These are phyloP conservation scores for Lepidocyrtinus sp. DNA, from an alignment of 2,888 invertebrate genomes.

Conservation along the genomic window DNA sequence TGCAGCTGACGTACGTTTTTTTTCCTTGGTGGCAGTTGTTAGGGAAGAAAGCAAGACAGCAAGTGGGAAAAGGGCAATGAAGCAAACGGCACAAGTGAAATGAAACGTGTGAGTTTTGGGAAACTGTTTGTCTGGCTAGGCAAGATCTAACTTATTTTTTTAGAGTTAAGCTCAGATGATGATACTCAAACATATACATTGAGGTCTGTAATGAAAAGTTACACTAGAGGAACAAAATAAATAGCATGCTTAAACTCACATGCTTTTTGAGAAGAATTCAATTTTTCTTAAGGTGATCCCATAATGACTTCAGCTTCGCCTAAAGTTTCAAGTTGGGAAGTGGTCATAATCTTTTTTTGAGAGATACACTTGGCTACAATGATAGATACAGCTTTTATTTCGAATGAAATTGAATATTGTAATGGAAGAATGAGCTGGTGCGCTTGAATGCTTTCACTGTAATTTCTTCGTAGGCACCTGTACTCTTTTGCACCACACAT, in stretches of 20 bases:
- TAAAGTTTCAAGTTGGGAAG: background rate
- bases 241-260: conserved; percentile 10
- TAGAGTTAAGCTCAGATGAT: conserved; percentile 9
- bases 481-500: conserved; percentile 6
- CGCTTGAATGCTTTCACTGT: background rate
- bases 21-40: conserved; percentile 9
- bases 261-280: background rate
- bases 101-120: conserved; percentile 32
- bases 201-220: background rate
- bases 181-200: too few relatives aligned
- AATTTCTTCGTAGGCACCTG: conserved; percentile 10
- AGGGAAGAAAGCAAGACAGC: background rate
- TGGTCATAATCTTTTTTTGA: conserved; percentile 10
- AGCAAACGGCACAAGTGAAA: conserved; percentile 26
- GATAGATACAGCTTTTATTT: conserved; percentile 11
- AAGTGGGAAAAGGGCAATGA: conserved; percentile 9
- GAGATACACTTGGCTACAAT: background rate
- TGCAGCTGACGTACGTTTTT: too few relatives aligned
- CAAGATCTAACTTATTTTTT: conserved; percentile 30
- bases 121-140: conserved; percentile 26
- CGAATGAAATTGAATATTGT: conserved; percentile 22
- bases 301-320: conserved; percentile 46
- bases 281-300: conserved; percentile 16
- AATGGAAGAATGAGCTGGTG: conserved; percentile 14
- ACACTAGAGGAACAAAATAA: conserved; percentile 8